These are phyloP conservation scores for Danaus melanippus DNA, from an alignment of 1,140 invertebrate species.

Conservation along the genomic window DNA sequence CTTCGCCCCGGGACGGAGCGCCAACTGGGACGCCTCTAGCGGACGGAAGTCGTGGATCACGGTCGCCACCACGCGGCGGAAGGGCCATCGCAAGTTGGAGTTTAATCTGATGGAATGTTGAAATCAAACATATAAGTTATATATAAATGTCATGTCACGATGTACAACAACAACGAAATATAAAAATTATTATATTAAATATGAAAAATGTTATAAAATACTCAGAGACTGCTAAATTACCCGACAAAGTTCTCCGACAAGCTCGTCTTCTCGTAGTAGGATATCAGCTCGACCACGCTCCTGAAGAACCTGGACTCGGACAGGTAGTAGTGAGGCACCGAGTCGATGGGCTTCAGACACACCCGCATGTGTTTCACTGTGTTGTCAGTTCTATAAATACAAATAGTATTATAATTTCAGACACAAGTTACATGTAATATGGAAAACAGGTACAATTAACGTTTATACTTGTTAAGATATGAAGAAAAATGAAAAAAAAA, in stretches of 20 bases:
- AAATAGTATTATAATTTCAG: not conserved
- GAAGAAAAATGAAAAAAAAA: too few relatives aligned
- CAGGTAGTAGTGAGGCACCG: constrained; percentile 81
- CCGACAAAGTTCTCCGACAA: constrained; percentile 93
- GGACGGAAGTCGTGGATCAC: constrained; percentile 83
- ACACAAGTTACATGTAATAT: too few relatives aligned
- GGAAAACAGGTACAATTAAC: too few relatives aligned
- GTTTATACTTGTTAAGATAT: too few relatives aligned
- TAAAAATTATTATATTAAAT: too few relatives aligned
- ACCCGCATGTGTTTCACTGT: constrained; percentile 95
- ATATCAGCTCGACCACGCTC: constrained; percentile 89
- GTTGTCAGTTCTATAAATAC: constrained; percentile 78
- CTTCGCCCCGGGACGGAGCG: constrained; percentile 82
- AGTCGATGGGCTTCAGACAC: constrained; percentile 70
- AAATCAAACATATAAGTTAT: not conserved
- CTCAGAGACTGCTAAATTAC: constrained; percentile 49
- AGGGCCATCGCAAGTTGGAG: constrained; percentile 83
- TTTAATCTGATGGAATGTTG: constrained; percentile 72
- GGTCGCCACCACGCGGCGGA: constrained; percentile 80
- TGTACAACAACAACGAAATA: too few relatives aligned
- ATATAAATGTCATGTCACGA: too few relatives aligned
- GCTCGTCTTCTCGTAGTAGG: constrained; percentile 91
- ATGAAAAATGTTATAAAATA: not conserved
- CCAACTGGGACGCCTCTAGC: constrained; percentile 82
- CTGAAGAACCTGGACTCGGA: constrained; percentile 93